Base-by-base conservation (phyloP, 2,113 vertebrate species). In the Oxyruncus cristatus region DNA sequence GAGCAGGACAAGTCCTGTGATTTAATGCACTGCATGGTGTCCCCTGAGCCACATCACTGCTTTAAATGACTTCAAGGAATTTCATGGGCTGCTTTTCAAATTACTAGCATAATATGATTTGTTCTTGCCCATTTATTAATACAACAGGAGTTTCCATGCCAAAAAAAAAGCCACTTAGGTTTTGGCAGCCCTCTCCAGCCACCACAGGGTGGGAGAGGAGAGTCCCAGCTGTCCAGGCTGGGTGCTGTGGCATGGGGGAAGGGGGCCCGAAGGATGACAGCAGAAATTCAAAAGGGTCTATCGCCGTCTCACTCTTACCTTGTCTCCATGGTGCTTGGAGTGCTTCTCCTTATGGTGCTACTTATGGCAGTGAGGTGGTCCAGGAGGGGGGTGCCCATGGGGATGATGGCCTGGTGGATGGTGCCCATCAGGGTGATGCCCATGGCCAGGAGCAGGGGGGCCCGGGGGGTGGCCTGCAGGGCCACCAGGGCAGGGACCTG, bases 321-420 rank as follows among this genome's bases (percentile, higher is more conserved):
- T 96, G 35, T 47, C 47, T 63, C 72, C 59, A 0, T 93, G 94
- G 44, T 85, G 58, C 27, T 93, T 95, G 63, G 50, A 23, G 19
- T 85, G 88, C 47, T 95, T 78, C 61, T 92, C 85, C 56, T 92
- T 65, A 12, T 93, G 68, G 42, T 94, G 86, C 30, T 88, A 59
- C 28, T 89, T 24, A 12, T 71, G 88, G 21, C 77, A 26, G 12
- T 5, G 22, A 24, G 61, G 49, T 22, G 15, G 37, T 21, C 44
- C 44, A 9, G 44, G 44, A 46, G 19, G 21, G 46, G 41, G 41
- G 13, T 42, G 41, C 41, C 63, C 88, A 1, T 65, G 92, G 14
- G 35, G 49, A 42, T 74, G 24, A 6, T 74, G 70, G 1, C 46
- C 89, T 9, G 72, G 14, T 2, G 32, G 55, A 56, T 77, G 61